Percentiles rank a stretch among this genome's conserved stretches.
Conservation (phyloP, 1,140 invertebrate species). For the Macrocentrus cingulum region DNA sequence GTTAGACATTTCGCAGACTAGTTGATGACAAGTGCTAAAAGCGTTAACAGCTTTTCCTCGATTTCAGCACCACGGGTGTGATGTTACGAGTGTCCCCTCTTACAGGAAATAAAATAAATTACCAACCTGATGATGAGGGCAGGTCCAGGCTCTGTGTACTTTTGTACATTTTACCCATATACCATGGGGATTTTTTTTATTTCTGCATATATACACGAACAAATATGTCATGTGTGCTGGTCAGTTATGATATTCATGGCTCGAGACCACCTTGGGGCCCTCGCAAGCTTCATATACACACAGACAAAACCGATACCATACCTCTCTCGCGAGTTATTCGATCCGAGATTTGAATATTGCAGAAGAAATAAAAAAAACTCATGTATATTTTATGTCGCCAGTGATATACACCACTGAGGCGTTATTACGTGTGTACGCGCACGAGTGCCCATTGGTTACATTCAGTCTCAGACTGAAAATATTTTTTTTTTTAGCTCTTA, state of each 20-base stretch:
- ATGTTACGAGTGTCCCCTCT: too few relatives aligned
- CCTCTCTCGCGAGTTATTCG: conserved; percentile 48
- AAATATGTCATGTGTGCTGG: conserved; percentile 33
- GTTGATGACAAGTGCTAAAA: too few relatives aligned
- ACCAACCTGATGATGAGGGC: too few relatives aligned
- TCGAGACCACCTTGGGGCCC: conserved; percentile 52
- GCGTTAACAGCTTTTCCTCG: too few relatives aligned
- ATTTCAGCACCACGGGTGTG: too few relatives aligned
- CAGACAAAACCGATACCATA: conserved; percentile 35
- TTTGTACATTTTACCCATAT: too few relatives aligned
- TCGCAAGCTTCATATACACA: conserved; percentile 23
- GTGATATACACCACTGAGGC: conserved; percentile 18
- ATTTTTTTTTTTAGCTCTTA: neutral
- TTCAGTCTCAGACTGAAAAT: neutral
- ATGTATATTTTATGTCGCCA: conserved; percentile 54
- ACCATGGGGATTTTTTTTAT: too few relatives aligned
- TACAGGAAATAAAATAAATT: too few relatives aligned
- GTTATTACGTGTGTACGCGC: conserved; percentile 12
- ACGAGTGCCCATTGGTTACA: conserved; percentile 13
- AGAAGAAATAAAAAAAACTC: conserved; percentile 41
- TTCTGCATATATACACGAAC: too few relatives aligned
- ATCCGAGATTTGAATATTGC: conserved; percentile 57
- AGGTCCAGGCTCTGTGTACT: too few relatives aligned
- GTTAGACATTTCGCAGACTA: too few relatives aligned
- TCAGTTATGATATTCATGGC: conserved; percentile 60